Conservation (phyloP, 2,113 vertebrate species). For the Pogona vitticeps region DNA sequence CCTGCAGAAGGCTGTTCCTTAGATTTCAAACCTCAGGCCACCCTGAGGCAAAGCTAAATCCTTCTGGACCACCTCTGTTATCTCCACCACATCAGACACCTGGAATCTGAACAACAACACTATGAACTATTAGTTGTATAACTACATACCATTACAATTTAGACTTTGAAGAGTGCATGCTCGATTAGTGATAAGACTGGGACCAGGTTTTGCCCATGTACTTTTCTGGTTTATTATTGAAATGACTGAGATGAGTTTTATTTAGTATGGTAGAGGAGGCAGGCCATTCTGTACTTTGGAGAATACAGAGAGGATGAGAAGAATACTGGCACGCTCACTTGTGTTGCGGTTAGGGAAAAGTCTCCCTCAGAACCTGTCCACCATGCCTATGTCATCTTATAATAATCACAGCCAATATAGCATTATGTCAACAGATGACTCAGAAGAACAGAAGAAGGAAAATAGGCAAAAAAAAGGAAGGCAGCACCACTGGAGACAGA, state of each 20-base stretch:
- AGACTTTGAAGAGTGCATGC: not conserved
- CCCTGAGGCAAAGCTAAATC: not conserved
- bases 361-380: slow-evolving; percentile 10
- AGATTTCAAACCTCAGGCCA: not conserved
- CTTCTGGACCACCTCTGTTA: not conserved
- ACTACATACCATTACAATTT: not conserved
- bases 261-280: not conserved
- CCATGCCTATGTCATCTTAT: slow-evolving; percentile 36
- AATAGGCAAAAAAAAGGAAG: slow-evolving; percentile 58
- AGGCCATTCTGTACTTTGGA: not conserved
- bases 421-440: slow-evolving; percentile 65
- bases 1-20: not conserved
- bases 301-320: slow-evolving; percentile 6
- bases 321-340: not conserved
- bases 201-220: not conserved
- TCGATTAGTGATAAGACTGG: not conserved
- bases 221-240: not conserved
- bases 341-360: slow-evolving; percentile 26
- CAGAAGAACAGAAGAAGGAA: slow-evolving; percentile 60
- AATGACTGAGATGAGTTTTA: not conserved
- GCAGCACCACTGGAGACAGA: slow-evolving; percentile 60
- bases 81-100: not conserved
- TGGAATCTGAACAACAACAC: too few species aligned
- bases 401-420: slow-evolving; percentile 31
- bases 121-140: not conserved